Percentiles rank a stretch among this genome's conserved stretches.
Evolutionary conservation across 35 echinoderm and acorn worm genomes (phyloP).

Genomic region (Heliocidaris tuberculata): DNA sequence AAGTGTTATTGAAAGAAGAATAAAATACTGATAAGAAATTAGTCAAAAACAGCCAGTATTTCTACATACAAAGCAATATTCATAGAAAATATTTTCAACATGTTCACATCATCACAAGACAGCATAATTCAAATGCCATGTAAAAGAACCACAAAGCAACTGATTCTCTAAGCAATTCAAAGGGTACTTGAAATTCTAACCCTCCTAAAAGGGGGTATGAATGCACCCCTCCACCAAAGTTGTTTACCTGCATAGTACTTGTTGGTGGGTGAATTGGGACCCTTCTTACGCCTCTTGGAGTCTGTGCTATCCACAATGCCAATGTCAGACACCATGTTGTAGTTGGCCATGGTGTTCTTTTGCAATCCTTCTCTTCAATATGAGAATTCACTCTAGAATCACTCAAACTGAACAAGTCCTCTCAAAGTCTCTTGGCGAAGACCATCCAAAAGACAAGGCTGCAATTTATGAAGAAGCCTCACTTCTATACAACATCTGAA

Average conservation of each 20-base stretch:
- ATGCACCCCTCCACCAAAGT: background rate
- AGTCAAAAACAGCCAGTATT: too few relatives aligned
- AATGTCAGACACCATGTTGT: conserved; percentile 33
- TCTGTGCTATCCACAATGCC: conserved; percentile 20
- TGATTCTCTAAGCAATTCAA: background rate
- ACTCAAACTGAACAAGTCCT: too few relatives aligned
- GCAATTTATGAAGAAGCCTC: too few relatives aligned
- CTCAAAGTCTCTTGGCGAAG: too few relatives aligned
- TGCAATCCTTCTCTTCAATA: background rate
- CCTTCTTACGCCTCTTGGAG: conserved; percentile 21
- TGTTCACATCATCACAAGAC: background rate
- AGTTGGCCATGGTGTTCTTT: conserved; percentile 9
- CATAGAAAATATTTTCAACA: too few relatives aligned
- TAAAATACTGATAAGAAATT: too few relatives aligned
- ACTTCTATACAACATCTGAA: too few relatives aligned
- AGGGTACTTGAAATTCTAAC: background rate
- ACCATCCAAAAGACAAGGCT: too few relatives aligned
- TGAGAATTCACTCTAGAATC: background rate
- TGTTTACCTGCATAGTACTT: background rate
- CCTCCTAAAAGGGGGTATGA: background rate
- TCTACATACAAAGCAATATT: too few relatives aligned
- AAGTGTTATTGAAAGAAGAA: too few relatives aligned
- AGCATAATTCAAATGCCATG: background rate
- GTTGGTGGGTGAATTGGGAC: background rate
- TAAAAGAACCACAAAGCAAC: background rate